Evolutionary conservation across 2,113 vertebrate genomes (phyloP), one percentile per base, ranked within the genome.

Genomic region (Melanerpes formicivorus): DNA sequence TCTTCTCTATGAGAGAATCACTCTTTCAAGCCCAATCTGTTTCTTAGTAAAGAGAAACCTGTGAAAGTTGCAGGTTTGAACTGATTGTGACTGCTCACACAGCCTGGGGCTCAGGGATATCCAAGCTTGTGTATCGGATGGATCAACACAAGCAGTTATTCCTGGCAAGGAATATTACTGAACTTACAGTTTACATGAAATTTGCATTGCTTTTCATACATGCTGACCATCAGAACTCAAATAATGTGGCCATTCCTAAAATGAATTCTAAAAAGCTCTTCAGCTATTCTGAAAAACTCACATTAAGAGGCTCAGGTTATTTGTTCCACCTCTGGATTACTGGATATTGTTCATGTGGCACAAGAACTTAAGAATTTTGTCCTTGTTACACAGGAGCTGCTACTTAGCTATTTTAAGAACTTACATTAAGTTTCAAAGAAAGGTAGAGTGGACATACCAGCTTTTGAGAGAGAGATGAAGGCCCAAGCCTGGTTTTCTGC

Each of bases 371-470:
- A 23, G 37, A 80, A 26, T 73, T 87, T 87, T 86, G 25, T 55
- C 73, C 25, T 52, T 93, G 42, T 64, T 93, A 37, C 74, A 70
- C 18, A 21, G 62, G 60, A 83, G 83, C 60, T 0, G 1, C 87
- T 90, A 63, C 63, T 84, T 32, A 66, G 62, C 60, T 88, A 78
- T 85, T 95, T 96, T 82, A 84, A 85, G 44, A 90, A 65, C 48
- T 56, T 74, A 83, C 29, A 81, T 93, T 65, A 88, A 74, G 48
- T 71, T 90, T 18, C 32, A 78, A 74, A 59, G 77, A 63, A 93
- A 90, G 66, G 27, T 19, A 64, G 50, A 76, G 78, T 84, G 42
- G 27, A 69, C 37, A 25, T 50, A 34, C 8, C 29, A 77, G 29
- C 50, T 92, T 80, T 80, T 50, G 69, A 89, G 64, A 80, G 81